Evolutionary conservation across 1,140 invertebrate species (phyloP).

Genomic region (Dendroctonus valens): DNA sequence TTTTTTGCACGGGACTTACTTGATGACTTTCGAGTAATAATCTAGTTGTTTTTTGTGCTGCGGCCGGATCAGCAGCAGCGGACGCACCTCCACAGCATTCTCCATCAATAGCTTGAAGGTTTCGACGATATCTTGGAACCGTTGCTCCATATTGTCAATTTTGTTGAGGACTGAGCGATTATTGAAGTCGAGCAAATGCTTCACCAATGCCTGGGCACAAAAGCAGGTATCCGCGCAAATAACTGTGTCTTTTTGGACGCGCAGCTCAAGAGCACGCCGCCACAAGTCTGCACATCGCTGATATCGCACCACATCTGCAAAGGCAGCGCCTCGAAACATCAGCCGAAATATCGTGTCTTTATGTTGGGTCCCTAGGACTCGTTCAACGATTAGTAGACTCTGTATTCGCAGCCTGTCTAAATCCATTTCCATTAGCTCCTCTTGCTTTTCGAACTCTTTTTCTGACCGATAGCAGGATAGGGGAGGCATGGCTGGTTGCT

Average conservation of each 20-base stretch:
- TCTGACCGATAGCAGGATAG: constrained; percentile 63
- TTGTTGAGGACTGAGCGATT: constrained; percentile 59
- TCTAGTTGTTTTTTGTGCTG: constrained; percentile 76
- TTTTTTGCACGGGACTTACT: constrained; percentile 48
- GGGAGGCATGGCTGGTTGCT: constrained; percentile 57
- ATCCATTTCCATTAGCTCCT: constrained; percentile 74
- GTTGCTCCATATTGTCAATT: constrained; percentile 57
- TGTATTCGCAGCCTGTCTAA: constrained; percentile 80
- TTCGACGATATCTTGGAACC: constrained; percentile 69
- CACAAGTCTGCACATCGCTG: constrained; percentile 84
- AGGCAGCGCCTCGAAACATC: constrained; percentile 73
- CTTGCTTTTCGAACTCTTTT: constrained; percentile 68
- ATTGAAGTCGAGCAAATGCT: constrained; percentile 75
- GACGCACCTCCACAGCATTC: constrained; percentile 54
- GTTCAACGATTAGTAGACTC: constrained; percentile 77
- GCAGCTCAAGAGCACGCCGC: constrained; percentile 74
- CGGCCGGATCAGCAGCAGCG: constrained; percentile 66
- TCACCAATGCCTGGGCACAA: constrained; percentile 75
- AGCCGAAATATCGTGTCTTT: constrained; percentile 78
- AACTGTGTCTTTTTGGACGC: constrained; percentile 70
- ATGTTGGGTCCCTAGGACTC: constrained; percentile 76
- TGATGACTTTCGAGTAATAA: constrained; percentile 76
- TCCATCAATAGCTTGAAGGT: constrained; percentile 67
- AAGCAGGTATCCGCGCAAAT: constrained; percentile 73
- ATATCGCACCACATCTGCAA: constrained; percentile 80